These are phyloP conservation scores for Xestobium rufovillosum DNA, from an alignment of 2,888 invertebrate genomes.

Conservation along the genomic window DNA sequence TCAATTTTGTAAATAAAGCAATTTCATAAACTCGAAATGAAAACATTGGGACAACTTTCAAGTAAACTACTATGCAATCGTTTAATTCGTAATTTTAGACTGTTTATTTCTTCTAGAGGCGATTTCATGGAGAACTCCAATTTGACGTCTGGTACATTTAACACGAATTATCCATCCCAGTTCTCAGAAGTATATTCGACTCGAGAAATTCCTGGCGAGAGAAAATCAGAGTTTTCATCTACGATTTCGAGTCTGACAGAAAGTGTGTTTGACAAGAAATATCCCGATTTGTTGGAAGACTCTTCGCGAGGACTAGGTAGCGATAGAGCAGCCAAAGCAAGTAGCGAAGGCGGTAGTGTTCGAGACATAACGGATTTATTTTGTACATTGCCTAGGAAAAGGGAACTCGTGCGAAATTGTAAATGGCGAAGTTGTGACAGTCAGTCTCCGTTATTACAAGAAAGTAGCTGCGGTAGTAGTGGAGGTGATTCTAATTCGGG, in stretches of 20 bases:
- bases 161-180: slow-evolving; percentile 27
- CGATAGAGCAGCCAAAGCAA: slow-evolving; percentile 26
- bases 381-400: slow-evolving; percentile 57
- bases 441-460: slow-evolving; percentile 63
- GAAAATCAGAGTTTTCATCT: too few relatives aligned
- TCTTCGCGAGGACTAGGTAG: slow-evolving; percentile 28
- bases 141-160: slow-evolving; percentile 44
- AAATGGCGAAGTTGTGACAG: slow-evolving; percentile 52
- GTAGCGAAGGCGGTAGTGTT: slow-evolving; percentile 40
- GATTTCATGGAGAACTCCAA: slow-evolving; percentile 39
- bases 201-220: slow-evolving; percentile 28
- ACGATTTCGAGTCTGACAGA: slow-evolving; percentile 28
- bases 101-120: slow-evolving; percentile 41
- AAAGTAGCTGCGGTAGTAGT: slow-evolving; percentile 65
- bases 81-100: slow-evolving; percentile 23
- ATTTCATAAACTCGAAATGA: too few relatives aligned
- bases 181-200: slow-evolving; percentile 14
- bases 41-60: too few relatives aligned
- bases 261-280: slow-evolving; percentile 30
- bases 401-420: slow-evolving; percentile 31
- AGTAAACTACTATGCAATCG: too few relatives aligned
- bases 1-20: too few relatives aligned
- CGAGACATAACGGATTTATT: slow-evolving; percentile 44
- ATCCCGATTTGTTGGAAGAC: slow-evolving; percentile 40
- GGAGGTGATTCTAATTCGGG: slow-evolving; percentile 56